Conservation (phyloP, 2,888 invertebrate species). For the Orthonychiurus folsomi region DNA sequence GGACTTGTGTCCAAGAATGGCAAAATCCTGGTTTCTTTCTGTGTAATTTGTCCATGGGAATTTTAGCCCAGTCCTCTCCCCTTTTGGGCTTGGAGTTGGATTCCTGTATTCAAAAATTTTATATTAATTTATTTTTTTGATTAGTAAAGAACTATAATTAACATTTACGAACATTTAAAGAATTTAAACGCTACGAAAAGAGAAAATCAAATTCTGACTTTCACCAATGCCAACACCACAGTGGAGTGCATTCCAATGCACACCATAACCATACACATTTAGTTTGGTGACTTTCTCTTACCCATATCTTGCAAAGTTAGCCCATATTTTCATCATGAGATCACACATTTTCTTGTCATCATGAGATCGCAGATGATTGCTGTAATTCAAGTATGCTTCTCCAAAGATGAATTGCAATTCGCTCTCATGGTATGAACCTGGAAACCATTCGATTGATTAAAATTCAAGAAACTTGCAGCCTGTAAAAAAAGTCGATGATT, state of each 20-base stretch:
- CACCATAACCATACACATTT: no score
- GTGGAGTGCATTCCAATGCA: no score
- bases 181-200: no score
- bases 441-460: no score
- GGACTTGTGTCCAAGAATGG: conserved; percentile 35
- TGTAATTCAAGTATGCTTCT: conserved; percentile 46
- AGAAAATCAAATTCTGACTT: not conserved
- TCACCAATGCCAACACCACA: no score
- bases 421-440: conserved; percentile 47
- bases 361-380: conserved; percentile 42
- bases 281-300: conserved; percentile 40
- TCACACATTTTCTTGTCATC: conserved; percentile 47
- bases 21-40: conserved; percentile 37
- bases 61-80: conserved; percentile 12
- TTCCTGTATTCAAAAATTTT: conserved; percentile 15
- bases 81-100: conserved; percentile 20
- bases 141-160: not conserved
- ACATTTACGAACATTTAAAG: no score
- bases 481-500: no score
- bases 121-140: not conserved
- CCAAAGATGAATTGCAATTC: conserved; percentile 50
- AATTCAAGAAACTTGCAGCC: no score
- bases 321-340: conserved; percentile 45
- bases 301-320: conserved; percentile 47
- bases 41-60: conserved; percentile 39